Base-by-base conservation (phyloP, 2,888 invertebrate species). In the Melangyna quadrimaculata region DNA sequence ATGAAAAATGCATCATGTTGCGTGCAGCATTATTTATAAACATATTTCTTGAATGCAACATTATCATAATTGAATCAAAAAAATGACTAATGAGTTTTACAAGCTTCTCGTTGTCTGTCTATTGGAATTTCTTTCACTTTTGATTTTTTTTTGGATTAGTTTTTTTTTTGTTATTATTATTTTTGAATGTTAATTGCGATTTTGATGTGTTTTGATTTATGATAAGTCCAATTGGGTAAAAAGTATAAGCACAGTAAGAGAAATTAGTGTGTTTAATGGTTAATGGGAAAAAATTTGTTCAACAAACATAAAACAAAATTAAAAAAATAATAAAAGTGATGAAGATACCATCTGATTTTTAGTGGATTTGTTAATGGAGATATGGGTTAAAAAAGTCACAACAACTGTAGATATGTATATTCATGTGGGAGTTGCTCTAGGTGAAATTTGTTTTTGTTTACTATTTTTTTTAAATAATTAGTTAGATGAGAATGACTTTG, bases 141-240 rank as follows among this genome's bases (percentile, higher is more conserved):
- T 65, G 37, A 72, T 75, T 70, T 75, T 70, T 75, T 65, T 51
- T 72, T 55, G 40, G n/a, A 51, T 24, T 22, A 48, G 12, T 45
- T n/a, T 55, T 17, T 7, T 19, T 57, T 32, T 55, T 55, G 8
- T 17, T 32, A 19, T 27, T 17, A 32, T 57, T 32, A 32, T 59
- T 65, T 65, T 69, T 35, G 27, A 22, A 55, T 74, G 53, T 59
- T 63, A 55, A 53, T 35, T 43, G 45, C 27, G 63, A 35, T 71
- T 71, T 79, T 73, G 67, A 67, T 67, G 65, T 67, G 55, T 78
- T 75, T 79, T 84, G 84, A 84, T 84, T 71, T 75, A 84, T 84
- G 79, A 80, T 80, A 67, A 72, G 61, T 71, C 65, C 51, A 43
- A 29, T 43, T 29, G 7, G 22, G 48, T 73, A 22, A 24, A 19